phyloP scores from a whole-genome alignment of 2,113 vertebrate genomes.

The Ophthalmolycus amberensis region DNA sequence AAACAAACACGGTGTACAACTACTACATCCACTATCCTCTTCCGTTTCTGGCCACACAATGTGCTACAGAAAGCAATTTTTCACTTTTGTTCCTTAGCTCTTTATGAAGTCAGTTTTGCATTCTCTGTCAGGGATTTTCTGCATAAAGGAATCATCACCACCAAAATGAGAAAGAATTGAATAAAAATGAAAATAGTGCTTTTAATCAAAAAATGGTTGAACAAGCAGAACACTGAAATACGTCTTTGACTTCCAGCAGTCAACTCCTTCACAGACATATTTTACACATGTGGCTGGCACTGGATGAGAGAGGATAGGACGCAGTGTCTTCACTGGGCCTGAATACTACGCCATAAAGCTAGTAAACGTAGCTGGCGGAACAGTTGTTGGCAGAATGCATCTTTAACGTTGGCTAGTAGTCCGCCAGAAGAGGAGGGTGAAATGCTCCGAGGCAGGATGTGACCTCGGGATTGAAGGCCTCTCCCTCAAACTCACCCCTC shows the following conservation, averaged over 20 bases:
- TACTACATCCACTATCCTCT: not conserved
- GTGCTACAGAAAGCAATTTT: slow-evolving; percentile 1
- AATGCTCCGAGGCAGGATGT: not conserved
- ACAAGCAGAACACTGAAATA: not conserved
- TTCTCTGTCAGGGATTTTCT: not conserved
- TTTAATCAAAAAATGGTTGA: not conserved
- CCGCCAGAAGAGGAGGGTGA: too few species aligned
- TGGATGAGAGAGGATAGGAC: too few species aligned
- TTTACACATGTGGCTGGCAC: too few species aligned
- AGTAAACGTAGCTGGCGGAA: too few species aligned
- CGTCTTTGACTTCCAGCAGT: too few species aligned
- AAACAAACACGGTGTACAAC: not conserved
- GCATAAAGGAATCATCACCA: not conserved
- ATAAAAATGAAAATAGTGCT: not conserved
- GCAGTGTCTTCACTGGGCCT: too few species aligned
- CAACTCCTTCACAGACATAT: too few species aligned
- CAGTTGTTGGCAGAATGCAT: too few species aligned
- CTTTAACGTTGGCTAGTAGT: too few species aligned
- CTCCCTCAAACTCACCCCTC: too few species aligned
- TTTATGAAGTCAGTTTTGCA: not conserved
- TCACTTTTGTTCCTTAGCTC: not conserved
- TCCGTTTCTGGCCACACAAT: not conserved
- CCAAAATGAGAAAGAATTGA: not conserved
- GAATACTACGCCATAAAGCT: too few species aligned
- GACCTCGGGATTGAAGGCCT: not conserved